These are phyloP conservation scores for Sclerurus mexicanus DNA, from an alignment of 2,113 vertebrate species.

Conservation along the genomic window DNA sequence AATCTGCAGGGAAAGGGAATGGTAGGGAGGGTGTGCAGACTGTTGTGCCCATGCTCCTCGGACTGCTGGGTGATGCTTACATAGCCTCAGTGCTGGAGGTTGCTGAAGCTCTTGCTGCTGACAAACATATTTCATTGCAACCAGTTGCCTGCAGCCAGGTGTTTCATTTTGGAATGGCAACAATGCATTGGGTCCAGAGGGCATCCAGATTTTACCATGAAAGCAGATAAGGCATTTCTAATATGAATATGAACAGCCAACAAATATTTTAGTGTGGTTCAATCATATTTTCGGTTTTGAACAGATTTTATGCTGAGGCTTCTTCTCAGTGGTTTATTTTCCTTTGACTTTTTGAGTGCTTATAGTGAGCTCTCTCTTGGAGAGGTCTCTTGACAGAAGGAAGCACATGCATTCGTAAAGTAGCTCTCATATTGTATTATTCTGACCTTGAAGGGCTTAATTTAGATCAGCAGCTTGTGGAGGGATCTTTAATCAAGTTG, in stretches of 20 bases:
- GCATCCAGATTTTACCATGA: not conserved
- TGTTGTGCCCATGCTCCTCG: rapidly evolving
- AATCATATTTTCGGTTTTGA: not conserved
- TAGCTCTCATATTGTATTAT: not conserved
- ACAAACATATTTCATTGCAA: not conserved
- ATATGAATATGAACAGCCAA: not conserved
- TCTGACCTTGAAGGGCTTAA: not conserved
- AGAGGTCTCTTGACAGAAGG: not conserved
- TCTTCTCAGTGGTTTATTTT: not conserved
- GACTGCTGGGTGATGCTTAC: rapidly evolving
- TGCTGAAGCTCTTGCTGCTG: not conserved
- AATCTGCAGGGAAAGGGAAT: not conserved
- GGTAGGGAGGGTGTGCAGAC: rapidly evolving
- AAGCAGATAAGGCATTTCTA: not conserved
- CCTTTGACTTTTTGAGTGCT: not conserved
- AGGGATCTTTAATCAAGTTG: not conserved
- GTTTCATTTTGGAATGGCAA: not conserved
- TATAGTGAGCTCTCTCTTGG: not conserved
- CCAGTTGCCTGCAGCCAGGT: rapidly evolving
- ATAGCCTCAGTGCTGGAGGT: rapidly evolving
- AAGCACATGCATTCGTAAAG: not conserved
- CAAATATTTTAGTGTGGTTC: not conserved
- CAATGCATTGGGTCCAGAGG: not conserved
- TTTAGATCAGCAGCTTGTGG: not conserved
- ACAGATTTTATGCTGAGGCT: not conserved